phyloP scores from a whole-genome alignment of 2,797 vertebrate species.

The Anabacerthia variegaticeps region DNA sequence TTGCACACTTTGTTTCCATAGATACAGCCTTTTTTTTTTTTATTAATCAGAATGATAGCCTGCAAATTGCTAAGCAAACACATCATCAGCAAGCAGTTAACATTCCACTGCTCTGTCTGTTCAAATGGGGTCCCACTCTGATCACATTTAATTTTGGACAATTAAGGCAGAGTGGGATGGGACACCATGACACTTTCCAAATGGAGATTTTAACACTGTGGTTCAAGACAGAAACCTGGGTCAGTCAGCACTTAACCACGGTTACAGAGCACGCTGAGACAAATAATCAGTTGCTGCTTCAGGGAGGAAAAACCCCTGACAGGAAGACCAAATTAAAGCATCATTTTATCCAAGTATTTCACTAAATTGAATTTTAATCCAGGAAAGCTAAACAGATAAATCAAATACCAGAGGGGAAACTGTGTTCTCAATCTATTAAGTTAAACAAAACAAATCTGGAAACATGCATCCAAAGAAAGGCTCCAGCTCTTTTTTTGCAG shows the following conservation, averaged over 20 bases:
- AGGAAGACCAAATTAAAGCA: slow-evolving; percentile 9
- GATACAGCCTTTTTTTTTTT: slow-evolving; percentile 62
- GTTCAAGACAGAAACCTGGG: background rate
- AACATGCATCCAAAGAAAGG: background rate
- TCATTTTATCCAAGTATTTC: slow-evolving; percentile 16
- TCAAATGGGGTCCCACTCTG: background rate
- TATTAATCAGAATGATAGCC: slow-evolving; percentile 68
- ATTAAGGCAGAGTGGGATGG: background rate
- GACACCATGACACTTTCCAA: background rate
- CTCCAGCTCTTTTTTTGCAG: background rate
- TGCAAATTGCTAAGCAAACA: slow-evolving; percentile 66
- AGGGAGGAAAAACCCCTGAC: background rate
- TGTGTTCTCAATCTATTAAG: background rate
- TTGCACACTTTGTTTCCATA: slow-evolving; percentile 73
- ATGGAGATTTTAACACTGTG: background rate
- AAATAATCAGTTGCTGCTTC: background rate
- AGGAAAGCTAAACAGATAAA: background rate
- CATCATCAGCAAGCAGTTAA: slow-evolving; percentile 28
- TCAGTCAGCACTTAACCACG: background rate
- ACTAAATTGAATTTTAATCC: slow-evolving; percentile 43
- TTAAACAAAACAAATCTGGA: slow-evolving; percentile 11
- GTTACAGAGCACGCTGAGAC: background rate
- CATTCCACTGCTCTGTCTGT: background rate
- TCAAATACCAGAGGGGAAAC: background rate
- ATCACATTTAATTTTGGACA: background rate